Conservation (phyloP, 2,797 vertebrate genomes). For the Siniperca undulata region DNA sequence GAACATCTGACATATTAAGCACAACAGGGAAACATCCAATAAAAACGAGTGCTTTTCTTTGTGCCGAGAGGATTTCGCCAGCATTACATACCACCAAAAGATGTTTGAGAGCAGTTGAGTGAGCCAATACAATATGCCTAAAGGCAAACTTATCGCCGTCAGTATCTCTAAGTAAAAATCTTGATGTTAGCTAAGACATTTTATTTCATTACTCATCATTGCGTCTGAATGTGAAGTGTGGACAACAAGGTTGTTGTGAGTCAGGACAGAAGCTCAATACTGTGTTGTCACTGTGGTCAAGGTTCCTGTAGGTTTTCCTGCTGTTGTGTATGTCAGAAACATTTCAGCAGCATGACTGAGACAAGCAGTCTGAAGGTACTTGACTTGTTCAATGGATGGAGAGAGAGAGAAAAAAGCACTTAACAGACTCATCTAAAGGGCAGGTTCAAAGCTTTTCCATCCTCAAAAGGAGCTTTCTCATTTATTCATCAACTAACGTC, state of each 20-base stretch:
- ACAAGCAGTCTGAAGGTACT: not conserved
- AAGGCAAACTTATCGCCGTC: not conserved
- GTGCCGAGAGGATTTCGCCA: not conserved
- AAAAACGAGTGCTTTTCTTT: not conserved
- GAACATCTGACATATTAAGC: not conserved
- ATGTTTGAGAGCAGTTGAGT: not conserved
- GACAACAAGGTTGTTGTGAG: not conserved
- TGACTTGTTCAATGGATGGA: not conserved
- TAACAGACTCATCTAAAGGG: not conserved
- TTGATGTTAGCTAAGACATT: not conserved
- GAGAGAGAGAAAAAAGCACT: not conserved
- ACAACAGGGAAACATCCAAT: not conserved
- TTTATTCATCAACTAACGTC: not conserved
- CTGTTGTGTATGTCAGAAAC: not conserved
- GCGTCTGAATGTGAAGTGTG: not conserved
- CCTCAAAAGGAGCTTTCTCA: not conserved
- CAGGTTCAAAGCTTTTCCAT: not conserved
- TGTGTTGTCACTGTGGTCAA: too few relatives aligned
- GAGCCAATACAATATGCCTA: fast-evolving
- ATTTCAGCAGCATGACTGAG: not conserved
- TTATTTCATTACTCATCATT: not conserved
- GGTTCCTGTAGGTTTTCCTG: not conserved
- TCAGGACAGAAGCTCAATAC: not conserved
- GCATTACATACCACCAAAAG: not conserved
- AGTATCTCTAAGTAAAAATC: not conserved